Evolutionary conservation across 2,888 invertebrate species (phyloP).

Genomic region (Meganola albula): DNA sequence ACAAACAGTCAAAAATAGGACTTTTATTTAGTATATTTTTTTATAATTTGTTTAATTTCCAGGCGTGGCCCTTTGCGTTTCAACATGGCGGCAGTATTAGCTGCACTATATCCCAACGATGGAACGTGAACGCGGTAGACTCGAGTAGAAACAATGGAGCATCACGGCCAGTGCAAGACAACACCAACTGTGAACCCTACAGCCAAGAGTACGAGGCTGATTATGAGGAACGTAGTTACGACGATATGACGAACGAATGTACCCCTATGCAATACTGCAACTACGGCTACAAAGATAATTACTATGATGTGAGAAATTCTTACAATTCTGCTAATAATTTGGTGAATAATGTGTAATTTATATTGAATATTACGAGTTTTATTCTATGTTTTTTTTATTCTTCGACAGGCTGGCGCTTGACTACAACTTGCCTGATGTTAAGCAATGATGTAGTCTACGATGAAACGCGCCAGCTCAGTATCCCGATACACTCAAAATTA

Average conservation of each 20-base stretch:
- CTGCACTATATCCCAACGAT: slow-evolving; percentile 64
- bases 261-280: slow-evolving; percentile 54
- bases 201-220: slow-evolving; percentile 62
- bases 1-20: too few species aligned
- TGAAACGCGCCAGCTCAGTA: too few species aligned
- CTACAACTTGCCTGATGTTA: too few species aligned
- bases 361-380: too few species aligned
- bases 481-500: too few species aligned
- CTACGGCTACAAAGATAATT: slow-evolving; percentile 63
- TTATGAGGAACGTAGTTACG: slow-evolving; percentile 58
- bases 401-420: too few species aligned
- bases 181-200: slow-evolving; percentile 36
- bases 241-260: slow-evolving; percentile 46
- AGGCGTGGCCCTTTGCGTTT: slow-evolving; percentile 91
- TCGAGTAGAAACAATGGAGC: slow-evolving; percentile 27
- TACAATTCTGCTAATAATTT: slow-evolving; percentile 54
- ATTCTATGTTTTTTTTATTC: too few species aligned
- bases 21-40: too few species aligned
- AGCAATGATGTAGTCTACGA: too few species aligned
- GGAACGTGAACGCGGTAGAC: slow-evolving; percentile 51
- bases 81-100: slow-evolving; percentile 78
- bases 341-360: slow-evolving; percentile 44
- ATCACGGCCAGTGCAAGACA: slow-evolving; percentile 19
- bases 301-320: slow-evolving; percentile 53
- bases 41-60: slow-evolving; percentile 26